Evolutionary conservation across 2,113 vertebrate species (phyloP), one percentile per base, ranked within the genome.

Genomic region (Marmota monax): DNA sequence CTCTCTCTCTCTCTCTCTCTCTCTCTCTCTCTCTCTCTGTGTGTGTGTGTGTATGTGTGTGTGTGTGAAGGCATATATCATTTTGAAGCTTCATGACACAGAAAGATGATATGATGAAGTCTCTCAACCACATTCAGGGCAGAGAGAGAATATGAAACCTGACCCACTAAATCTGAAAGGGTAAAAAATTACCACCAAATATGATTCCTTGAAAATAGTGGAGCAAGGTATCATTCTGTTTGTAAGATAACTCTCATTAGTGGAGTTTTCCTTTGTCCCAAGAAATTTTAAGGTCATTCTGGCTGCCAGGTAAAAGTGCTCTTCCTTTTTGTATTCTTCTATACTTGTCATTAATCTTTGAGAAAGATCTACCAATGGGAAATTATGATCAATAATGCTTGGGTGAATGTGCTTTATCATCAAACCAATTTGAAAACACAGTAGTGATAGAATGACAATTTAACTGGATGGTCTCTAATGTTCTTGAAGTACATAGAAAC

Each of bases 311-410:
- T 88, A 37, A 92, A 85, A 92, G 14, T 91, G 6, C 72, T 77
- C 53, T 8, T 83, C 29, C 12, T 77, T 56, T 96, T 78, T n/a
- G 27, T 69, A 69, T 72, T 82, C 39, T 4, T 37, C 27, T 37
- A 27, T 78, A 76, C 8, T 69, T 63, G 89, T 23, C 13, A 32
- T 83, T 94, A 56, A 95, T 94, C 74, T 92, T 92, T 65, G 51
- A 63, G 39, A 83, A 87, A 76, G 13, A 11, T 7, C 13, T 16
- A 18, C 6, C 4, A 83, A 34, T 29, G 39, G 16, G 37, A 88
- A 86, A 86, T 84, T 79, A 37, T 94, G 39, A 70, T 70, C 61
- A 88, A 25, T 14, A 67, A 10, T 73, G 22, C 23, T 32, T 85
- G 32, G 2, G 51, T 88, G 29, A 22, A 84, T 90, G 6, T 13